A percentile compares a stretch with the other conserved stretches of the same genome.
Conservation (phyloP, 2,888 invertebrate species). For the Scotopteryx bipunctaria region DNA sequence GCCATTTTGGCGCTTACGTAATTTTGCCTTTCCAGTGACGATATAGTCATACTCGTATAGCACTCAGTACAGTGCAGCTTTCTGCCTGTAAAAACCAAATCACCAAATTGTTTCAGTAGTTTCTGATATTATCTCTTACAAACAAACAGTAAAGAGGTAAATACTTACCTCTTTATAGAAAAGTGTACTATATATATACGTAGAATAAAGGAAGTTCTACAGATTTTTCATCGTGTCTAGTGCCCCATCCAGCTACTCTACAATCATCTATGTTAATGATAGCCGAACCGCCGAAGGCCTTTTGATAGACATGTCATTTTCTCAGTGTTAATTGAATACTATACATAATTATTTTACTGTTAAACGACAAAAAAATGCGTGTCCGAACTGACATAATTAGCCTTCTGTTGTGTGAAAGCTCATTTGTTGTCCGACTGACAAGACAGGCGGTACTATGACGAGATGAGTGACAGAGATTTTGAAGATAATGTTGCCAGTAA, state of each 20-base stretch:
- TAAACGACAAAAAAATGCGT: constrained; percentile 49
- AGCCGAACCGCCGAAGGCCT: constrained; percentile 54
- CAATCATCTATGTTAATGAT: constrained; percentile 36
- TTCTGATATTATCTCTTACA: too few species aligned
- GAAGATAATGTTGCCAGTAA: constrained; percentile 2
- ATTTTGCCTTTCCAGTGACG: too few species aligned
- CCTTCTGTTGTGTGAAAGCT: constrained; percentile 37
- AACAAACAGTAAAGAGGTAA: too few species aligned
- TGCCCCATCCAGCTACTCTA: constrained; percentile 8
- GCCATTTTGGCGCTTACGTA: too few species aligned
- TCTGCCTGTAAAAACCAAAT: too few species aligned
- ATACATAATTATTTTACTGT: constrained; percentile 64
- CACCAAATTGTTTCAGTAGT: too few species aligned
- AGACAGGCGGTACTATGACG: constrained; percentile 14
- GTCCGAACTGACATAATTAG: constrained; percentile 45
- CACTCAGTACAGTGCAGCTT: too few species aligned
- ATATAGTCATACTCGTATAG: too few species aligned
- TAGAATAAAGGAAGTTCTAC: too few species aligned
- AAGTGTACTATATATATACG: too few species aligned
- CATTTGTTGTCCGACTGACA: constrained; percentile 34
- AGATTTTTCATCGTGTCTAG: not conserved
- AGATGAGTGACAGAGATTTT: constrained; percentile 13
- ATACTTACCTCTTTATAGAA: too few species aligned
- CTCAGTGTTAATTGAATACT: constrained; percentile 74
- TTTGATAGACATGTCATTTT: constrained; percentile 73